Evolutionary conservation across 2,797 vertebrate species (phyloP).

Genomic region (Poecilia gillii): DNA sequence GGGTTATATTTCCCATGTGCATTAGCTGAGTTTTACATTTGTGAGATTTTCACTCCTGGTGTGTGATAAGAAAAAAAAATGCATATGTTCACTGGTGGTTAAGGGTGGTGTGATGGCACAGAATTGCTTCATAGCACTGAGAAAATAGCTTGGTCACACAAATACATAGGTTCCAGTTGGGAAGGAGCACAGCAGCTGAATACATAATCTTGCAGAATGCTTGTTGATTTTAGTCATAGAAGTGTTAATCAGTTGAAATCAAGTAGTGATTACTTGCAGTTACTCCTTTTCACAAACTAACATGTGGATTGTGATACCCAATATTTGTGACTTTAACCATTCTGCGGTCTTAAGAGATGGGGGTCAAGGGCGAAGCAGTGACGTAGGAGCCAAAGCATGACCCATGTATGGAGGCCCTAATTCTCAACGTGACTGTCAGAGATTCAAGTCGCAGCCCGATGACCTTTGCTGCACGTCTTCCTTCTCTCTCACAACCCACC

Average conservation of each 20-base stretch:
- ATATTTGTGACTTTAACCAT: neutral
- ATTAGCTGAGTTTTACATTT: constrained; percentile 76
- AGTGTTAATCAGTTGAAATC: neutral
- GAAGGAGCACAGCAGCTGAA: constrained; percentile 43
- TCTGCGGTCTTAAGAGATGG: too few species aligned
- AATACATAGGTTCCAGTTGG: constrained; percentile 50
- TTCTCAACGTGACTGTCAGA: too few species aligned
- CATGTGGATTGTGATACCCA: neutral
- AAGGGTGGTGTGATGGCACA: constrained; percentile 60
- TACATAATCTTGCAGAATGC: constrained; percentile 11
- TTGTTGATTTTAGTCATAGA: neutral
- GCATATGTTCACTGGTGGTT: constrained; percentile 45
- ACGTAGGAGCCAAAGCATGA: too few species aligned
- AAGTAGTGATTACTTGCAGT: neutral
- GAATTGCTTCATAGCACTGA: constrained; percentile 68
- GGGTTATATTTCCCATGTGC: constrained; percentile 78
- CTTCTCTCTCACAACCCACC: too few species aligned
- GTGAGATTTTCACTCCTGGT: constrained; percentile 54
- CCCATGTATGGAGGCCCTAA: too few species aligned
- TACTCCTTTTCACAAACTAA: neutral
- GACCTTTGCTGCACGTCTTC: too few species aligned
- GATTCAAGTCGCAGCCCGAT: too few species aligned
- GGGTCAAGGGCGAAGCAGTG: too few species aligned
- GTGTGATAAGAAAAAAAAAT: constrained; percentile 60
- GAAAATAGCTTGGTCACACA: constrained; percentile 64